Conservation (phyloP, 2,797 vertebrate genomes). For the Mormyrus proboscirostris region DNA sequence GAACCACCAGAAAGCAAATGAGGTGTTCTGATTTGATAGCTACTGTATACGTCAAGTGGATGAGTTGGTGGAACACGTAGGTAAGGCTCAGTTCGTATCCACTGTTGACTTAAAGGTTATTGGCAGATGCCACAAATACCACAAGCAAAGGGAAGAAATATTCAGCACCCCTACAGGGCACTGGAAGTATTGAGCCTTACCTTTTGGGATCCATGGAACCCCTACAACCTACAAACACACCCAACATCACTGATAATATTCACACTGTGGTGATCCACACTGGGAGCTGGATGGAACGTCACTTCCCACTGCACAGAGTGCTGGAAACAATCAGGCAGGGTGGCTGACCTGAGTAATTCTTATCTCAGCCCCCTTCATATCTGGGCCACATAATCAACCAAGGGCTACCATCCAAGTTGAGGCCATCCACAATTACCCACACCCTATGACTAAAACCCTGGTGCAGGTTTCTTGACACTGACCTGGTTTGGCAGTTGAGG, state of each 20-base stretch:
- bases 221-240: not conserved
- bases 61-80: not conserved
- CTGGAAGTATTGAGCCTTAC: not conserved
- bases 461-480: not conserved
- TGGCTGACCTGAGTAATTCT: not conserved
- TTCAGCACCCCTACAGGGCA: not conserved
- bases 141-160: not conserved
- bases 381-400: not conserved
- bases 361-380: not conserved
- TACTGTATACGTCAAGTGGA: not conserved
- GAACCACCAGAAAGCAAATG: not conserved
- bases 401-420: not conserved
- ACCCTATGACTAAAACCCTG: not conserved
- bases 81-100: not conserved
- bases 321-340: not conserved
- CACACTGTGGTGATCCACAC: not conserved
- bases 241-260: not conserved
- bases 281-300: not conserved
- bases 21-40: not conserved
- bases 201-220: not conserved
- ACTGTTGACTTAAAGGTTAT: not conserved
- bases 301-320: not conserved
- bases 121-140: not conserved
- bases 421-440: not conserved
- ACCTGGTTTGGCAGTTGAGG: not conserved